Base-by-base conservation (phyloP, 2,797 vertebrate genomes). In the Coregonus suidteri region DNA sequence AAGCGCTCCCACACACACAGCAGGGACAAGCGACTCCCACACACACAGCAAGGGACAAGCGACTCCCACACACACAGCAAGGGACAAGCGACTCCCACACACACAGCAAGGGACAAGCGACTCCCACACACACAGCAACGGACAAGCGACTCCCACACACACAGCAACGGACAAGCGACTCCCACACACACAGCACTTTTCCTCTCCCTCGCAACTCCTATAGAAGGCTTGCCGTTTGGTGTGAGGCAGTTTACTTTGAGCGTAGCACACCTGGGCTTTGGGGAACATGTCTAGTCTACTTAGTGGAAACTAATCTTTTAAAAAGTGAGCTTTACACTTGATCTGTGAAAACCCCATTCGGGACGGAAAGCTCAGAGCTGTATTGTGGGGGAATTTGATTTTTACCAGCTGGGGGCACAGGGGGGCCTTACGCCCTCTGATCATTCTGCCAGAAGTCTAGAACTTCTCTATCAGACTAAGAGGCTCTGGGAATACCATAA, bases 241-340 rank as follows among this genome's bases (percentile, higher is more conserved):
- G 59, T 30, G 34, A 0, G 3, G 31, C 59, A 18, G 74, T 79
- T 79, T 37, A 71, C 15, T 70, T 64, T 30, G 34, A 76, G 30
- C 20, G 54, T 41, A 75, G 56, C 74, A 34, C 41, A 76, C 54
- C 71, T 51, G 74, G 54, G 68, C 30, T 31, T 83, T 78, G 75
- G 41, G 62, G 37, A 82, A 85, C 67, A 73, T 62, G 54, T 74
- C 77, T 69, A 6, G 37, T 41, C 37, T 41, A 74, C 41, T 7
- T 41, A 7, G 37, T 41, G 59, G 54, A 82, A 88, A 83, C 78
- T n/a, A 62, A 81, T 80, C n/a, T 79, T 85, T 6, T 6, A 1
- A 47, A 77, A 77, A 85, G 31, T 31, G 47, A 76, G 75, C 71
- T 73, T 73, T 72, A 56, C 34, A 74, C 34, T 53, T 62, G 16